Percentiles rank a stretch among this genome's conserved stretches.
Conservation (phyloP, 1,140 invertebrate genomes). For the Chironomus tepperi region DNA sequence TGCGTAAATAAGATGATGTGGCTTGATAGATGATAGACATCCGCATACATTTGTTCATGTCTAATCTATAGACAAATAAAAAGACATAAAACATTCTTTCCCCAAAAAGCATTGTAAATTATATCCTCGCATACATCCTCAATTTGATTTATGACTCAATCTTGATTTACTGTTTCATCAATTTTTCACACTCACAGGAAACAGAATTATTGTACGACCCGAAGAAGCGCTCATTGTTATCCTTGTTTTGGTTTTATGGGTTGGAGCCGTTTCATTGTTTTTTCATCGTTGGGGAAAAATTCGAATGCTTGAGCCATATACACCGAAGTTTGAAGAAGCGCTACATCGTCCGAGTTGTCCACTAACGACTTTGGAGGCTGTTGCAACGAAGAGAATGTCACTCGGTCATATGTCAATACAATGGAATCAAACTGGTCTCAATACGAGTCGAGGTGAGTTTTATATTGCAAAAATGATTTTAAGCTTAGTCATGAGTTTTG, state of each 20-base stretch:
- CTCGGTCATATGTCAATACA: neutral
- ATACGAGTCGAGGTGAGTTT: neutral
- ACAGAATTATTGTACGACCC: slow-evolving; percentile 55
- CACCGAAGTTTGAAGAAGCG: slow-evolving; percentile 67
- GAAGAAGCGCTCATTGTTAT: slow-evolving; percentile 69
- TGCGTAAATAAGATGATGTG: neutral
- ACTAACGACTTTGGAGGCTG: slow-evolving; percentile 45
- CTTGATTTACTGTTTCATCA: neutral
- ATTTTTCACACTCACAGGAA: slow-evolving; percentile 35
- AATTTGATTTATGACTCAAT: slow-evolving; percentile 1
- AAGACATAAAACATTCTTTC: too few relatives aligned
- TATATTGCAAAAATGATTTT: too few relatives aligned
- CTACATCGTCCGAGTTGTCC: slow-evolving; percentile 59
- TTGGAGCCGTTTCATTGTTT: slow-evolving; percentile 66
- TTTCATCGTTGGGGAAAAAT: slow-evolving; percentile 84
- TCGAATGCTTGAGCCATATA: slow-evolving; percentile 73
- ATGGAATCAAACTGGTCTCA: neutral
- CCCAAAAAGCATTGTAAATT: neutral
- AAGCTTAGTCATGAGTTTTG: too few relatives aligned
- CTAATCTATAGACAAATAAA: neutral
- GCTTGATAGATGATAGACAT: neutral
- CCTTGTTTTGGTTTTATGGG: slow-evolving; percentile 64
- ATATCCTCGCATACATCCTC: neutral
- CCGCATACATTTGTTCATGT: neutral
- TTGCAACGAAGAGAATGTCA: slow-evolving; percentile 26